Conservation (phyloP, 30 jellyfish, hydroid and myxozoan genomes). For the Aurelia aurita complex sp. Pacific region DNA sequence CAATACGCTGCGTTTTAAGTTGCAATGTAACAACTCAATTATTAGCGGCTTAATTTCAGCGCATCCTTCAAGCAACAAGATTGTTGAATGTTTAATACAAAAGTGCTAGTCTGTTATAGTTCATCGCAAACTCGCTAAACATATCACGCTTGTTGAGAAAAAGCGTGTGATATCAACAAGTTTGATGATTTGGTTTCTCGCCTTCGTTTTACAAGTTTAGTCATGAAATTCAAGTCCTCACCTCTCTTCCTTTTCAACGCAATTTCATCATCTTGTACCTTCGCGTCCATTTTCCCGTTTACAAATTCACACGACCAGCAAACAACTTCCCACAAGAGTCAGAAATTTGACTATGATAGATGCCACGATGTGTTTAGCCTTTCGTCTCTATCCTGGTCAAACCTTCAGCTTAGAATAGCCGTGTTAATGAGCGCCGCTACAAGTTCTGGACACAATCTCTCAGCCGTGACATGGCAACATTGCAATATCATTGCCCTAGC, state of each 20-base stretch:
- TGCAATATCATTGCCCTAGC: too few species aligned
- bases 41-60: constrained; percentile 26
- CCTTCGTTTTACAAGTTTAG: constrained; percentile 36
- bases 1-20: neutral
- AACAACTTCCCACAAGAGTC: too few species aligned
- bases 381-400: too few species aligned
- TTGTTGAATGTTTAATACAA: constrained; percentile 49
- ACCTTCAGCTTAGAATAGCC: too few species aligned
- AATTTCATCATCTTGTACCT: constrained; percentile 2
- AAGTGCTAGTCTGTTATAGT: constrained; percentile 51
- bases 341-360: too few species aligned
- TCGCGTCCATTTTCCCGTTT: constrained; percentile 17
- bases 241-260: constrained; percentile 71
- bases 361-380: too few species aligned
- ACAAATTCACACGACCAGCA: neutral
- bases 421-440: too few species aligned
- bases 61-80: constrained; percentile 8
- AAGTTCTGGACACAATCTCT: too few species aligned
- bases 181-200: constrained; percentile 62
- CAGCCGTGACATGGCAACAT: too few species aligned
- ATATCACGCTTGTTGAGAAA: neutral
- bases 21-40: constrained; percentile 6
- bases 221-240: constrained; percentile 26
- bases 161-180: constrained; percentile 67
- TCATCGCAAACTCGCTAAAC: constrained; percentile 27